Base-by-base conservation (phyloP, 2,113 vertebrate species). In the Xenotilapia leptura region DNA sequence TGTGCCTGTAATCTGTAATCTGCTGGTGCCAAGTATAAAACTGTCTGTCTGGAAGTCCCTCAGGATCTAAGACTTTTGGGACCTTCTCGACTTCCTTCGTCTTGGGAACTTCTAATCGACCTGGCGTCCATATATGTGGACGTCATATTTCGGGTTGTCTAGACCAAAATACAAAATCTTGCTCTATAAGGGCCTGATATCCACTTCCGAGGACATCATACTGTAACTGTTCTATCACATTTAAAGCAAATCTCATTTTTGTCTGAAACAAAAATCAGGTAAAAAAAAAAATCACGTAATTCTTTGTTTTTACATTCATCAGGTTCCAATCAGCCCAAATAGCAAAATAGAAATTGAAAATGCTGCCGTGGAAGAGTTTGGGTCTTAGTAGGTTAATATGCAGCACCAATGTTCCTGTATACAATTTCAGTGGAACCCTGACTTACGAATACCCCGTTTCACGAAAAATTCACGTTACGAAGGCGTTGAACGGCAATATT, bases 241-340 rank as follows among this genome's bases (percentile, higher is more conserved):
- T 28, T 56, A 56, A 56, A 56, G 4, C 7, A 8, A 56, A 28
- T 56, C 23, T 56, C 13, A 9, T 56, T 56, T 56, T 28, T 28
- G 7, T 56, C 7, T 0, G 0, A 56, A 56, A 56, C 55, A 28
- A 56, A 56, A 28, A 56, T 28, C 23, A 1, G 55, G 23, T 56
- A 53, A 11, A 53, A 11, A 11, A 47, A 51, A 2, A 7, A 55
- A 56, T 26, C 23, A 3, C 0, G 2, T 26, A 56, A 28, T 28
- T 28, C 4, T 56, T 56, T 15, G 13, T 56, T 56, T 56, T 56
- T 56, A 28, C 7, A 56, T 28, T 56, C 12, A 56, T 28, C 54
- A 56, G 7, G 23, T 56, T 3, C 3, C 54, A 56, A 56, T 56
- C 23, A 28, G 54, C 23, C 12, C 54, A 28, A 56, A 56, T 14